Evolutionary conservation across 2,113 vertebrate species (phyloP), one percentile per base, ranked within the genome.

Genomic region (Pseudorectes ferrugineus): DNA sequence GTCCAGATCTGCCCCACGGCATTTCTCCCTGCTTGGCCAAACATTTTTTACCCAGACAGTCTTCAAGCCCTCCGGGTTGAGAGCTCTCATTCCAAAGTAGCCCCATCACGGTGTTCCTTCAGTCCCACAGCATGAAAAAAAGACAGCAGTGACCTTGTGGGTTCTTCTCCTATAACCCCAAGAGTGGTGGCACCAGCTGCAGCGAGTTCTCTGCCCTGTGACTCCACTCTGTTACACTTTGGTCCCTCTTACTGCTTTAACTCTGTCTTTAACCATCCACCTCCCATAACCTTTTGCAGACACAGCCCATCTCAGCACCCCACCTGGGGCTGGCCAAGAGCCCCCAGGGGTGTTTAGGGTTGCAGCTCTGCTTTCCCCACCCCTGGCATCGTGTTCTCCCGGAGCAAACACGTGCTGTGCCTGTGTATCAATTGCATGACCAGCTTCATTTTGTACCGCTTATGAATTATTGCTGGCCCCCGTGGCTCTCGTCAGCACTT

Each of bases 401-500:
- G 6, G 24, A 89, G 65, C 35, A 28, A 59, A 46, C 5, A 6
- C 1, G 0, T 31, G 49, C 70, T 70, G 42, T 71, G 48, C 19
- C 86, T 68, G 78, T 26, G 14, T 66, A 52, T 80, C 88, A 62
- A 0, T 67, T 54, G 65, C 82, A 59, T 0, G 10, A 40, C 66
- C 88, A 71, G 71, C 63, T 77, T 77, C 18, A 0, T 68, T 94
- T 77, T 67, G 51, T 82, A 24, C 48, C 24, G 5, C 55, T 91
- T n/a, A 85, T 73, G 68, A 93, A 88, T 95, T 92, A 93, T 73
- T 94, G n/a, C 89, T 88, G 40, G 58, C 36, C 57, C 84, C 66
- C 17, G 26, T 58, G 62, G 84, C 87, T 87, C 42, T 22, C 80
- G 43, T 57, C 52, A 88, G 78, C 6, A 4, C 51, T 83, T 74